Evolutionary conservation across 2,888 invertebrate species (phyloP), one percentile per base, ranked within the genome.

Genomic region (Pterostichus niger): DNA sequence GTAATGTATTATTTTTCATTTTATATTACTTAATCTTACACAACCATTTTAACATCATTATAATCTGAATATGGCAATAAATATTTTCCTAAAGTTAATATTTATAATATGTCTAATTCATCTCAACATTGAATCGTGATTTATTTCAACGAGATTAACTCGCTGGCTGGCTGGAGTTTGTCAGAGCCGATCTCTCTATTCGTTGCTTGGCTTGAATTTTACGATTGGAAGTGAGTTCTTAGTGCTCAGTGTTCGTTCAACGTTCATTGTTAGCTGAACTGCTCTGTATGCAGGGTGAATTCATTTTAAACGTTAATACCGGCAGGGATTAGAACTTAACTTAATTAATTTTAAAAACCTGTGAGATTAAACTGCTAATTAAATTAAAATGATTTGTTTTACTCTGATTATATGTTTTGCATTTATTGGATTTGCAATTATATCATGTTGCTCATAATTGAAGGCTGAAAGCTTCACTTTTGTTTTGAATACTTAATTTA

Each of bases 261-360:
- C 31, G 64, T 44, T 71, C 75, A 75, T 54, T 54, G 54, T 56
- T 76, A 56, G 35, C 56, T 76, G 13, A 49, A 76, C 52, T 35
- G 54, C 35, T 76, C 40, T 75, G 75, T 75, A 75, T 75, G 75
- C 33, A 75, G 52, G 13, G 52, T 24, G 79, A 49, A 79, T 68
- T 68, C 68, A 68, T 79, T 79, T 64, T 46, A 79, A 64, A 64
- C 79, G 64, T 52, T 79, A 79, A 79, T 68, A 24, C 79, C 79
- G 31, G 64, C 79, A 79, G 68, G 79, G 79, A 79, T 79, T 79
- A 79, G 33, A 79, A 79, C 64, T 79, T 61, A 49, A 68, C 49
- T 79, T 64, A 79, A 79, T 79, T 79, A 79, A 79, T 79, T 79
- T 79, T 79, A 64, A 79, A 79, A 79, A 79, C 79, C 79, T 64